Evolutionary conservation across 2,888 invertebrate genomes (phyloP).

Genomic region (Tethea ocularis): DNA sequence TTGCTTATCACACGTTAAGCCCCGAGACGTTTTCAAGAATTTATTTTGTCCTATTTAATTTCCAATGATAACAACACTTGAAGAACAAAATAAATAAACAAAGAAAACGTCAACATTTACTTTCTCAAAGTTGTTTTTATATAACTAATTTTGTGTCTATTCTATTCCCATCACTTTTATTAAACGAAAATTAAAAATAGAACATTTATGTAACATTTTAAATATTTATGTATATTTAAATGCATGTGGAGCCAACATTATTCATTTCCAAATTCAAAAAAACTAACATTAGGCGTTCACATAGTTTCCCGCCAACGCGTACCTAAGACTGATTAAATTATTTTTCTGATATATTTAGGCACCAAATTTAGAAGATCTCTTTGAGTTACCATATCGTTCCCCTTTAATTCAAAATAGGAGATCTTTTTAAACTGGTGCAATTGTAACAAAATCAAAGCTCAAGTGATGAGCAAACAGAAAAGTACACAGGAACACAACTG

Average conservation of each 20-base stretch:
- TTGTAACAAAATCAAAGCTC: slow-evolving; percentile 53
- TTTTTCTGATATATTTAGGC: slow-evolving; percentile 40
- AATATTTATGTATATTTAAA: no score
- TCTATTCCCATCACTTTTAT: no score
- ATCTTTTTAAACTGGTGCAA: slow-evolving; percentile 33
- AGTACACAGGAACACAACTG: slow-evolving; percentile 22
- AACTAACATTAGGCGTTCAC: slow-evolving; percentile 32
- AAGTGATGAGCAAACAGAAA: slow-evolving; percentile 45
- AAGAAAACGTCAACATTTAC: neutral
- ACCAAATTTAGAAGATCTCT: slow-evolving; percentile 31
- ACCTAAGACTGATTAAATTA: slow-evolving; percentile 44
- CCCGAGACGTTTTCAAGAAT: neutral
- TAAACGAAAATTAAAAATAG: neutral
- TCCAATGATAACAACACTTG: neutral
- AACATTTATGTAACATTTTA: no score
- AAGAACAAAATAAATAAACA: neutral
- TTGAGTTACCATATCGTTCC: slow-evolving; percentile 11
- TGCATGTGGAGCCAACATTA: no score
- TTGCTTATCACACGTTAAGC: neutral
- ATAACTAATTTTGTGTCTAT: neutral
- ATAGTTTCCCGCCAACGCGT: slow-evolving; percentile 38
- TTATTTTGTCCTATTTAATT: neutral
- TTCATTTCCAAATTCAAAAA: neutral
- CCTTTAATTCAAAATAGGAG: slow-evolving; percentile 16
- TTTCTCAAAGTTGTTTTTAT: neutral